A percentile compares a stretch with the other conserved stretches of the same genome.
These are phyloP conservation scores for Hemichromis elongatus DNA, from an alignment of 2,113 vertebrate genomes.

Conservation along the genomic window DNA sequence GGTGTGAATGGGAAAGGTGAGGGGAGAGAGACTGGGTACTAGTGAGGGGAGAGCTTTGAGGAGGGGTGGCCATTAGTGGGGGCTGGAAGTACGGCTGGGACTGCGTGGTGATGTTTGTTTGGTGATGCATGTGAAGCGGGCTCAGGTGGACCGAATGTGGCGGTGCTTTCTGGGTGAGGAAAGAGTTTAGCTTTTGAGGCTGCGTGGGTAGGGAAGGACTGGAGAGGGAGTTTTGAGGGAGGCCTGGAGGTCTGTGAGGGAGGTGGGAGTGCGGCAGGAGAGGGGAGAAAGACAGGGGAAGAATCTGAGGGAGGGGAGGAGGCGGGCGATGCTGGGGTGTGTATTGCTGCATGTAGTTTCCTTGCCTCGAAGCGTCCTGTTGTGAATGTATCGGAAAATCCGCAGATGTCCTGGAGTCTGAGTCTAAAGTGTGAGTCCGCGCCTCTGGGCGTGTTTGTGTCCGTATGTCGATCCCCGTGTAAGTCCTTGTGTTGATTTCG, in stretches of 20 bases:
- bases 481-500: background rate
- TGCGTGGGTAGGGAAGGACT: background rate
- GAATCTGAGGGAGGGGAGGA: conserved; percentile 41
- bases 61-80: background rate
- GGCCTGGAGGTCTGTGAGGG: conserved; percentile 13
- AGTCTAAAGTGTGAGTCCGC: conserved; percentile 7
- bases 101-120: conserved; percentile 2
- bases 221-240: background rate
- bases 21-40: conserved; percentile 20
- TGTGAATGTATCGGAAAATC: background rate
- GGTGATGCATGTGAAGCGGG: conserved; percentile 36
- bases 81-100: conserved; percentile 47
- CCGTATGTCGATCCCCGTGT: background rate
- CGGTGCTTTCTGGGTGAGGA: background rate
- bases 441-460: background rate
- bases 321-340: conserved; percentile 17
- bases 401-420: background rate
- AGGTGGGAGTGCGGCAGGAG: conserved; percentile 31
- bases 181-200: conserved; percentile 32
- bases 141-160: conserved; percentile 19
- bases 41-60: background rate
- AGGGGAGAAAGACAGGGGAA: conserved; percentile 29
- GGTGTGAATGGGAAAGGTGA: conserved; percentile 36
- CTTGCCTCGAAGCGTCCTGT: conserved; percentile 2
- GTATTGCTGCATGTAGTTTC: conserved; percentile 55